These are phyloP conservation scores for Trematocara variabile DNA, from an alignment of 2,113 vertebrate genomes.

Conservation along the genomic window DNA sequence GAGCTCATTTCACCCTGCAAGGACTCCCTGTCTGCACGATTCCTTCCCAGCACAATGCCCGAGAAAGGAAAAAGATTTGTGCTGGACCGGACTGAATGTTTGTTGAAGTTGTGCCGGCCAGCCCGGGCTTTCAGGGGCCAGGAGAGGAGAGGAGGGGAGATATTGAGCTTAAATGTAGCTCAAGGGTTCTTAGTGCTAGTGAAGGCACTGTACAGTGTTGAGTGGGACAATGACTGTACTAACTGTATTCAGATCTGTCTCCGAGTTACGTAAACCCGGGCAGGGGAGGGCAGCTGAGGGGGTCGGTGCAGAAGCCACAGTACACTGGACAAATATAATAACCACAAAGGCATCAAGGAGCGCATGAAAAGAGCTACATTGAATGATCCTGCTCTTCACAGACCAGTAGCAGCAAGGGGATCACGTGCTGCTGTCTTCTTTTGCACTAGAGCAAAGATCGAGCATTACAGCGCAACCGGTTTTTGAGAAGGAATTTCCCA, in stretches of 20 bases:
- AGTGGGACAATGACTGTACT: slow-evolving; percentile 68
- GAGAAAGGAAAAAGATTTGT: slow-evolving; percentile 12
- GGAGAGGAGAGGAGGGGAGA: slow-evolving; percentile 3
- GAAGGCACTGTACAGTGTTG: slow-evolving; percentile 60
- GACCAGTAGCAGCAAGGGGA: slow-evolving; percentile 42
- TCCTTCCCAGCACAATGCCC: background rate
- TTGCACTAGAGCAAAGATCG: background rate
- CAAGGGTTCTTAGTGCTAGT: slow-evolving; percentile 52
- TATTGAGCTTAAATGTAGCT: slow-evolving; percentile 60
- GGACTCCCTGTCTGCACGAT: background rate
- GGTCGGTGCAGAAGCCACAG: slow-evolving; percentile 65
- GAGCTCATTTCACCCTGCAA: slow-evolving; percentile 16
- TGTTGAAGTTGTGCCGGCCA: slow-evolving; percentile 24
- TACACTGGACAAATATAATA: slow-evolving; percentile 79
- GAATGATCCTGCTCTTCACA: slow-evolving; percentile 59
- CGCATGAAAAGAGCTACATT: slow-evolving; percentile 62
- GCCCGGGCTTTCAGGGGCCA: slow-evolving; percentile 36
- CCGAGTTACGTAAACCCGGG: slow-evolving; percentile 60
- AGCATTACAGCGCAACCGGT: background rate
- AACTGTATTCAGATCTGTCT: slow-evolving; percentile 70
- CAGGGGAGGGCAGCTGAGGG: slow-evolving; percentile 55
- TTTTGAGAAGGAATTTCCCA: slow-evolving; percentile 17
- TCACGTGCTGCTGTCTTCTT: slow-evolving; percentile 37
- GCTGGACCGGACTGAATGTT: slow-evolving; percentile 19
- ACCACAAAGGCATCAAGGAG: slow-evolving; percentile 58